Percentiles rank a stretch among this genome's conserved stretches.
Evolutionary conservation across 1,140 invertebrate species (phyloP).

Genomic region (Forficula auricularia): DNA sequence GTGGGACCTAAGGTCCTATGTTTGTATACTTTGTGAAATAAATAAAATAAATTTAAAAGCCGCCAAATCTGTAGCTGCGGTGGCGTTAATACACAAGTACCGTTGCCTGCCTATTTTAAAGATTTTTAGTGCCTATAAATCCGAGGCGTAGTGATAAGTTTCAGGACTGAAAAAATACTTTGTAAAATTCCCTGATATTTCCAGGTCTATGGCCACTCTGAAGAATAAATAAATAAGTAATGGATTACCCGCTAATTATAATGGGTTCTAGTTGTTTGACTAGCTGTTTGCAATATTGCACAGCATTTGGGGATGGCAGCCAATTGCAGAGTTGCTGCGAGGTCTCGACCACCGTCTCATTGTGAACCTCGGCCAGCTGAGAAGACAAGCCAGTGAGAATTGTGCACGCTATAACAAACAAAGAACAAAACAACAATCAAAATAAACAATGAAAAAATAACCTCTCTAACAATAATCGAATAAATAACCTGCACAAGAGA

Average conservation of each 20-base stretch:
- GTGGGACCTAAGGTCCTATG: too few species aligned
- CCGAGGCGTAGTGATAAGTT: too few species aligned
- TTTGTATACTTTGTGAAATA: too few species aligned
- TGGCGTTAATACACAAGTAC: too few species aligned
- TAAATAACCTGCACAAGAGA: conserved; percentile 3
- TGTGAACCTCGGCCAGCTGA: conserved; percentile 20
- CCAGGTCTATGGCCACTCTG: too few species aligned
- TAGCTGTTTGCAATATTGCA: not conserved
- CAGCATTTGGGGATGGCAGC: conserved; percentile 9
- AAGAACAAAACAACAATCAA: not conserved
- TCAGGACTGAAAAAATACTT: too few species aligned
- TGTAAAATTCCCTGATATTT: too few species aligned
- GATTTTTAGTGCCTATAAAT: too few species aligned
- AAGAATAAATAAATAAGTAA: too few species aligned
- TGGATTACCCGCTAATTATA: not conserved
- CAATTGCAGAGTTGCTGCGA: conserved; percentile 18
- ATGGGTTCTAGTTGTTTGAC: conserved; percentile 2
- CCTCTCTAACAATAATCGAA: not conserved
- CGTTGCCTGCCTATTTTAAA: too few species aligned
- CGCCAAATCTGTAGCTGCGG: too few species aligned
- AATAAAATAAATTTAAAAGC: too few species aligned
- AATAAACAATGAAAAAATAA: not conserved
- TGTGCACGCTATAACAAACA: conserved; percentile 20
- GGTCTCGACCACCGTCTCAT: conserved; percentile 16
- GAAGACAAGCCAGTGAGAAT: conserved; percentile 19